Conservation (phyloP, 1,140 invertebrate species). For the Leptoteleia sp. region DNA sequence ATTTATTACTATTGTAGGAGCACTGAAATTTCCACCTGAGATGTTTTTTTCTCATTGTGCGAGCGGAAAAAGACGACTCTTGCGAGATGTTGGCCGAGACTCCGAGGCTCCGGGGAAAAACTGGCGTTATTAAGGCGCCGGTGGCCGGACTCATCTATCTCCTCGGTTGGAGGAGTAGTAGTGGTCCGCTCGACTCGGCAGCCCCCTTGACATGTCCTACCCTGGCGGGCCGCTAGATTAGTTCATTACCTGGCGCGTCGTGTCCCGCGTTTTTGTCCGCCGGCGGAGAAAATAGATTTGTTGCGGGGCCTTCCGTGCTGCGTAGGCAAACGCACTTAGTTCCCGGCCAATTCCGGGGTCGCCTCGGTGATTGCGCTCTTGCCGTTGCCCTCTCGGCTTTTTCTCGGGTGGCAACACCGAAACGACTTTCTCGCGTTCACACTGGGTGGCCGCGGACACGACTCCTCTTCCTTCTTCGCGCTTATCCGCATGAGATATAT, state of each 20-base stretch:
- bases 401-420: no score
- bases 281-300: conserved; percentile 72
- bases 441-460: no score
- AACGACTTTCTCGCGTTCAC: no score
- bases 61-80: no score
- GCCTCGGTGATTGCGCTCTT: conserved; percentile 37
- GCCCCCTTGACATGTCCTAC: conserved; percentile 18
- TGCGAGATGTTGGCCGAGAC: background rate
- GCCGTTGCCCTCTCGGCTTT: conserved; percentile 22
- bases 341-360: conserved; percentile 3
- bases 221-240: conserved; percentile 67
- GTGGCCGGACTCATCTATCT: conserved; percentile 57
- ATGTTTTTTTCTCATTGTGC: no score
- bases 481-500: no score
- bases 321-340: conserved; percentile 51
- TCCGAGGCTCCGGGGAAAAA: conserved; percentile 59
- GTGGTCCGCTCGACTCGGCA: conserved; percentile 21
- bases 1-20: no score
- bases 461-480: no score
- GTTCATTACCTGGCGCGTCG: conserved; percentile 72
- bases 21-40: no score
- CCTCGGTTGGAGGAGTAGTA: conserved; percentile 27
- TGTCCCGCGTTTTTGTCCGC: conserved; percentile 72
- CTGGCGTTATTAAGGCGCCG: conserved; percentile 69
- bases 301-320: conserved; percentile 57